These are phyloP conservation scores for Calliphora vicina DNA, from an alignment of 1,140 invertebrate genomes.

Conservation along the genomic window DNA sequence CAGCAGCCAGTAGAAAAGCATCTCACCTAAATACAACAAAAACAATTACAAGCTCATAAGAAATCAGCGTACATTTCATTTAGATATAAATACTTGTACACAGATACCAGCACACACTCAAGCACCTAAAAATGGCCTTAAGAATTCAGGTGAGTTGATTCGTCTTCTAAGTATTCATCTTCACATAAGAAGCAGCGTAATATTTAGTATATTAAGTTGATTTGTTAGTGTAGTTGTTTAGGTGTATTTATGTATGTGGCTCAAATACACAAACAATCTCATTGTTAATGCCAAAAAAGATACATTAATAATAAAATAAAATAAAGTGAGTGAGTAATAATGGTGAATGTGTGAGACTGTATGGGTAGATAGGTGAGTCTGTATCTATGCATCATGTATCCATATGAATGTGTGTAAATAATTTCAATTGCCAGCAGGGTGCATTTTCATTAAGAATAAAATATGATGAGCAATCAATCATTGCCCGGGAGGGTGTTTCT, in stretches of 20 bases:
- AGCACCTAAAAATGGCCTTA: not conserved
- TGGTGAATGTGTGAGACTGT: not conserved
- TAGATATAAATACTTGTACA: not conserved
- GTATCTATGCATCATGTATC: too few species aligned
- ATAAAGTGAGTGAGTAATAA: constrained; percentile 25
- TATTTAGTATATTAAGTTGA: not conserved
- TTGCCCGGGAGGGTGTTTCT: constrained; percentile 61
- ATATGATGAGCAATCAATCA: constrained; percentile 65
- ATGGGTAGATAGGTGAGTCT: not conserved
- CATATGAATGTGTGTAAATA: not conserved
- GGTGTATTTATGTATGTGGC: not conserved
- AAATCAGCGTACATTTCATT: too few species aligned
- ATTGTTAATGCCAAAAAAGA: not conserved
- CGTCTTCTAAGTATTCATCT: not conserved
- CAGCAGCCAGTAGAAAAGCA: too few species aligned
- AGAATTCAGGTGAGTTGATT: not conserved
- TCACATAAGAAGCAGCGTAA: not conserved
- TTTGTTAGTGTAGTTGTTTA: not conserved
- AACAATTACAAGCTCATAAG: not conserved
- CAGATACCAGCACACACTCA: not conserved
- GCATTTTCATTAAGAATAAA: constrained; percentile 65
- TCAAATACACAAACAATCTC: not conserved
- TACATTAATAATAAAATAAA: not conserved
- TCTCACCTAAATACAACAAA: too few species aligned
- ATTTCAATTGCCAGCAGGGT: constrained; percentile 56